Percentiles rank a stretch among this genome's conserved stretches.
These are phyloP conservation scores for Lepidurus arcticus DNA, from an alignment of 1,140 invertebrate genomes.

Conservation along the genomic window DNA sequence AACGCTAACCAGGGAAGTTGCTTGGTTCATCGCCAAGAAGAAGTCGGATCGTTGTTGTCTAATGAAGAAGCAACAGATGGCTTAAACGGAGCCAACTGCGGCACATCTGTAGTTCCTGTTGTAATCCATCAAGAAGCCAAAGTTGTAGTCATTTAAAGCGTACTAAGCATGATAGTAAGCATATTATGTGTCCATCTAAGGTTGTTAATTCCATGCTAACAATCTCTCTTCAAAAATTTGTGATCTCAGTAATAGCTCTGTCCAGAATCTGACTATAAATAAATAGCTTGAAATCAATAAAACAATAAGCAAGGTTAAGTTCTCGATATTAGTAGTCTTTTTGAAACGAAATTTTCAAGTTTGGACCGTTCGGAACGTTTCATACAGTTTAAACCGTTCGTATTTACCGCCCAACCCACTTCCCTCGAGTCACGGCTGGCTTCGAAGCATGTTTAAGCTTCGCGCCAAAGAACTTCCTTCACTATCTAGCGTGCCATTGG, in stretches of 20 bases:
- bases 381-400: no score
- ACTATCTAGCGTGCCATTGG: no score
- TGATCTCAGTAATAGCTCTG: not conserved
- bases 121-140: not conserved
- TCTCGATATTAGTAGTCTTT: no score
- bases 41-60: not conserved
- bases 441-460: no score
- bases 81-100: not conserved
- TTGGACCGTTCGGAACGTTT: no score
- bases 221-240: constrained; percentile 3
- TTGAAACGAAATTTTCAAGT: no score
- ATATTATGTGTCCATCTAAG: not conserved
- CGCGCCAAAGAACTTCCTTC: no score
- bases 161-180: not conserved
- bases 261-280: not conserved
- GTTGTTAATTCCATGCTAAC: not conserved
- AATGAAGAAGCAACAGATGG: not conserved
- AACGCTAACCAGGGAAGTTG: not conserved
- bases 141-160: not conserved
- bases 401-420: no score
- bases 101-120: not conserved
- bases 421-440: no score
- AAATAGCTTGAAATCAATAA: not conserved
- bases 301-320: no score
- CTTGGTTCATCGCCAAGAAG: not conserved